A percentile compares a stretch with the other conserved stretches of the same genome.
These are phyloP conservation scores for Oryzias javanicus DNA, from an alignment of 2,113 vertebrate genomes.

Conservation along the genomic window DNA sequence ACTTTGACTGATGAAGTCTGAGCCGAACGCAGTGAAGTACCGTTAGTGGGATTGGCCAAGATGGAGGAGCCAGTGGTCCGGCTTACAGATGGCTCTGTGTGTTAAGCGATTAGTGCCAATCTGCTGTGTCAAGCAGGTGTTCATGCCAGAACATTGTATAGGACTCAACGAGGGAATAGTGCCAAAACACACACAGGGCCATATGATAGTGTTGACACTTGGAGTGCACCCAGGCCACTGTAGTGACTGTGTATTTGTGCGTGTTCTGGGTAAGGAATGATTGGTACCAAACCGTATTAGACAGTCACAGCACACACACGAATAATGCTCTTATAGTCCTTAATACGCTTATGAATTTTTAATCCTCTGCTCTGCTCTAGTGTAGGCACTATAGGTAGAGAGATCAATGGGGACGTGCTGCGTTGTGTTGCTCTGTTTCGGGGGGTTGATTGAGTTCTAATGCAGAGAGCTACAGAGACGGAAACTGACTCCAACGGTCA, in stretches of 20 bases:
- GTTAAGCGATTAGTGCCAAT: slow-evolving; percentile 76
- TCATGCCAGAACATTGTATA: slow-evolving; percentile 69
- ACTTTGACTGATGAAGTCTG: slow-evolving; percentile 37
- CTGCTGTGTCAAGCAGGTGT: slow-evolving; percentile 74
- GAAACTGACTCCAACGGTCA: slow-evolving; percentile 42
- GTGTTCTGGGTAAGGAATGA: slow-evolving; percentile 42
- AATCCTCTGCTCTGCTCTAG: slow-evolving; percentile 57
- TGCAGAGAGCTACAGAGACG: slow-evolving; percentile 31
- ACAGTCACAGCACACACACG: slow-evolving; percentile 58
- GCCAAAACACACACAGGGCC: slow-evolving; percentile 59
- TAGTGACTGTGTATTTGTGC: slow-evolving; percentile 46
- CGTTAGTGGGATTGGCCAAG: slow-evolving; percentile 42
- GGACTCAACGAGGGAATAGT: slow-evolving; percentile 57
- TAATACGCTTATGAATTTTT: slow-evolving; percentile 77
- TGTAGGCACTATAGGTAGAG: slow-evolving; percentile 52
- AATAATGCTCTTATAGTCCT: slow-evolving; percentile 76
- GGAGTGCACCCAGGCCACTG: slow-evolving; percentile 56
- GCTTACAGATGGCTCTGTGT: slow-evolving; percentile 68
- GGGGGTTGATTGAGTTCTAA: slow-evolving; percentile 59
- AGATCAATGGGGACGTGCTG: slow-evolving; percentile 53
- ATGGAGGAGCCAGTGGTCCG: slow-evolving; percentile 53
- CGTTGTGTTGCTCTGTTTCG: slow-evolving; percentile 14
- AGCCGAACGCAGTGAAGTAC: slow-evolving; percentile 15
- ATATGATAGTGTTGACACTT: slow-evolving; percentile 64
- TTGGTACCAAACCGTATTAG: slow-evolving; percentile 60